Percentiles rank a stretch among this genome's conserved stretches.
These are phyloP conservation scores for Drosophila hamatofila DNA, from an alignment of 2,888 invertebrate genomes.

Conservation along the genomic window DNA sequence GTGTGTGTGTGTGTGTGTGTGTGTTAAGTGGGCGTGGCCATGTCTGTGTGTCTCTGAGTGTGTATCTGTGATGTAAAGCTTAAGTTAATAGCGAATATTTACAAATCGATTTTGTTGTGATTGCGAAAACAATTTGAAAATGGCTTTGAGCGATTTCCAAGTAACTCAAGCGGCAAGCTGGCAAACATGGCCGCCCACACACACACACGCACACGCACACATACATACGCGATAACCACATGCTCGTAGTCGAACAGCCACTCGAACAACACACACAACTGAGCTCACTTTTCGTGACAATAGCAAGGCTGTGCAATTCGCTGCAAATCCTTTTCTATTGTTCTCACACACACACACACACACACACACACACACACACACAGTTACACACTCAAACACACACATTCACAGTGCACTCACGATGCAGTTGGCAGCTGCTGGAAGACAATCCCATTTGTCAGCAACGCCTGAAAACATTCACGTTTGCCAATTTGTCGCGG, in stretches of 20 bases:
- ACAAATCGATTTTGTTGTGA: slow-evolving; percentile 75
- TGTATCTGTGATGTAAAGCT: slow-evolving; percentile 36
- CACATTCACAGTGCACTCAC: slow-evolving; percentile 21
- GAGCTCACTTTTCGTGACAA: slow-evolving; percentile 24
- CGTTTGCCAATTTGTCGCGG: slow-evolving; percentile 41
- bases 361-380: not conserved
- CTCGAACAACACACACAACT: slow-evolving; percentile 5
- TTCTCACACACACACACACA: slow-evolving; percentile 14
- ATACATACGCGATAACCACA: slow-evolving; percentile 4
- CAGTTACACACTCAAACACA: not conserved
- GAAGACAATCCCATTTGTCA: slow-evolving; percentile 36
- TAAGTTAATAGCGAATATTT: slow-evolving; percentile 65
- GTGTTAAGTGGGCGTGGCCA: slow-evolving; percentile 27
- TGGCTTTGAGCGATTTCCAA: slow-evolving; percentile 71
- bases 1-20: slow-evolving; percentile 1
- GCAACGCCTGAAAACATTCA: slow-evolving; percentile 23
- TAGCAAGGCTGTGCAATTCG: slow-evolving; percentile 27
- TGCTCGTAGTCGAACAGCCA: slow-evolving; percentile 4
- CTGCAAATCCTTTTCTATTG: slow-evolving; percentile 47
- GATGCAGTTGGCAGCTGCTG: slow-evolving; percentile 18
- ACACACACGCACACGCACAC: slow-evolving; percentile 7
- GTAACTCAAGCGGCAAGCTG: slow-evolving; percentile 62
- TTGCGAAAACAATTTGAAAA: slow-evolving; percentile 78
- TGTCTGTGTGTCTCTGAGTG: not conserved
- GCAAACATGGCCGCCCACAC: slow-evolving; percentile 52